Percentiles rank a stretch among this genome's conserved stretches.
phyloP scores from a whole-genome alignment of 2,888 invertebrate genomes.

The Pycnomerus fuliginosus region DNA sequence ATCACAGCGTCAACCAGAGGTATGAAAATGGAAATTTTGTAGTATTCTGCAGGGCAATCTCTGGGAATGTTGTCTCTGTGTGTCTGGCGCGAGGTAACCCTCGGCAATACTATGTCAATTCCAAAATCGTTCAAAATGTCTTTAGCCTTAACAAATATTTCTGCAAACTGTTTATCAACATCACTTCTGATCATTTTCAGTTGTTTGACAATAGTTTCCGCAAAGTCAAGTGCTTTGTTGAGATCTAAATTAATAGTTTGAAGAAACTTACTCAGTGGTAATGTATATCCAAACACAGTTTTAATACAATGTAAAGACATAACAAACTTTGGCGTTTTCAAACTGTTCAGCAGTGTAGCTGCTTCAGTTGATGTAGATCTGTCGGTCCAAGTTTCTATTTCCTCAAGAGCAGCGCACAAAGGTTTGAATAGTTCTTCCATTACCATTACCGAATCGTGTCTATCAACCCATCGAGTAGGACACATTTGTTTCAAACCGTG shows the following conservation, averaged over 20 bases:
- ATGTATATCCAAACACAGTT: not conserved
- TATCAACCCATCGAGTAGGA: slow-evolving; percentile 12
- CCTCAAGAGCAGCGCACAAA: not conserved
- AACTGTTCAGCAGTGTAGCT: not conserved
- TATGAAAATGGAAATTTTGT: slow-evolving; percentile 1
- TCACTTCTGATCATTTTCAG: no score
- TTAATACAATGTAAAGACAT: not conserved
- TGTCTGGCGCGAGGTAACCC: slow-evolving; percentile 1
- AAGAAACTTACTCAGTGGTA: not conserved
- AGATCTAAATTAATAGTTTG: not conserved
- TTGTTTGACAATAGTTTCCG: not conserved
- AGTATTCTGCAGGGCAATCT: not conserved
- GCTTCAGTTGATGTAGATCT: not conserved
- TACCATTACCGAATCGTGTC: slow-evolving; percentile 3
- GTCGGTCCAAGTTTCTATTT: slow-evolving; percentile 1
- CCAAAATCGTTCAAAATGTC: not conserved
- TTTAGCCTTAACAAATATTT: not conserved
- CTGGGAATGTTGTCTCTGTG: slow-evolving; percentile 1
- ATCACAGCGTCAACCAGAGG: not conserved
- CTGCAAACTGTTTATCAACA: not conserved
- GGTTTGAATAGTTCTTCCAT: slow-evolving; percentile 1
- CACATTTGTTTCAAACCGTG: slow-evolving; percentile 13
- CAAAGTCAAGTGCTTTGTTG: not conserved
- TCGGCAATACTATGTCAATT: slow-evolving; percentile 4
- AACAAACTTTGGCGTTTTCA: not conserved